Conservation (phyloP, 2,797 vertebrate species). For the Myotis myotis region DNA sequence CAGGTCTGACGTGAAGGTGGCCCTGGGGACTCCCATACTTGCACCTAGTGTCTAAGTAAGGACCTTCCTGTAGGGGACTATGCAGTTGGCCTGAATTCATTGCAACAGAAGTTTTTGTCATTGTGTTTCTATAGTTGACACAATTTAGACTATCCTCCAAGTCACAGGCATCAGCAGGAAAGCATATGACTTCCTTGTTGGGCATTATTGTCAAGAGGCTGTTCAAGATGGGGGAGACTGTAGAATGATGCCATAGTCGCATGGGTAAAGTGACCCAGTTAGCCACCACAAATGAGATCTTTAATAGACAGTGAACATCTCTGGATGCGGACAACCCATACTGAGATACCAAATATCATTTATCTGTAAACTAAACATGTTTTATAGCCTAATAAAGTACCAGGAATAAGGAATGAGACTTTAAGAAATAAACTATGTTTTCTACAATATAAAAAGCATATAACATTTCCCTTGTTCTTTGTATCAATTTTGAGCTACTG, state of each 20-base stretch:
- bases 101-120: constrained; percentile 22
- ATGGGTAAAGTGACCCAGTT: constrained; percentile 75
- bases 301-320: constrained; percentile 50
- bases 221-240: constrained; percentile 71
- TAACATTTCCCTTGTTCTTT: constrained; percentile 31
- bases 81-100: background rate
- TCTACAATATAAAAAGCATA: background rate
- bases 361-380: constrained; percentile 31
- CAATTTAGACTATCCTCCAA: constrained; percentile 41
- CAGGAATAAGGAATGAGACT: constrained; percentile 21
- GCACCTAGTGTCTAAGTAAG: background rate
- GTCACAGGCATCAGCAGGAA: background rate
- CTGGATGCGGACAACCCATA: constrained; percentile 44
- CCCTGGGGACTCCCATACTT: background rate
- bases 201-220: constrained; percentile 73
- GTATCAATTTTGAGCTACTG: constrained; percentile 4
- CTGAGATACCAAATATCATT: constrained; percentile 64
- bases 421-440: constrained; percentile 42
- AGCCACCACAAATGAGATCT: constrained; percentile 75
- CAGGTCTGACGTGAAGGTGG: background rate
- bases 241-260: constrained; percentile 73
- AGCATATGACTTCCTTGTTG: constrained; percentile 61
- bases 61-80: background rate
- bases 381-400: background rate
- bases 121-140: background rate